Percentiles rank a stretch among this genome's conserved stretches.
These are phyloP conservation scores for Solenodon paradoxus DNA, from an alignment of 2,113 vertebrate species.

Conservation along the genomic window DNA sequence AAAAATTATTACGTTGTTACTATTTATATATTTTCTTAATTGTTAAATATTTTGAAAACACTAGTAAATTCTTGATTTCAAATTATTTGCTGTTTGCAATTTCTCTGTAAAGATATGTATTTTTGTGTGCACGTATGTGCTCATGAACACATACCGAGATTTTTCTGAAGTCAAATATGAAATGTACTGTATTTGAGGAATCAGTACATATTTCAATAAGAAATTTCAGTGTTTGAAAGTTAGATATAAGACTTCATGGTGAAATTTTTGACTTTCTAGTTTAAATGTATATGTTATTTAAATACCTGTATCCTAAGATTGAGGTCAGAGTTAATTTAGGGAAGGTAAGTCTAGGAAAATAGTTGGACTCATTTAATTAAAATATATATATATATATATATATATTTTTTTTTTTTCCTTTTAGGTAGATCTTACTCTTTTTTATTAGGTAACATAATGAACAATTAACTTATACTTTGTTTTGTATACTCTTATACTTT, in stretches of 20 bases:
- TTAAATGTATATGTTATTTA: conserved; percentile 1
- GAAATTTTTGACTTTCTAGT: background rate
- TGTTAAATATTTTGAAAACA: conserved; percentile 28
- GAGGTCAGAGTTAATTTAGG: background rate
- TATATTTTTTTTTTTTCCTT: background rate
- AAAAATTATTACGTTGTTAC: background rate
- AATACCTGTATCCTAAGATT: background rate
- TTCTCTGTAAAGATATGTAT: background rate
- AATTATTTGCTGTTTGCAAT: background rate
- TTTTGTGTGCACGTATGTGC: background rate
- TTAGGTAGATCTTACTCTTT: background rate
- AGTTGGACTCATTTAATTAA: background rate
- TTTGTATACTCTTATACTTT: background rate
- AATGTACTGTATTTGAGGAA: background rate
- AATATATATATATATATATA: no score
- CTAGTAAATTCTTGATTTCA: background rate
- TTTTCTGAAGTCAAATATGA: background rate
- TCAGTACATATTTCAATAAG: background rate
- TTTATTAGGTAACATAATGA: background rate
- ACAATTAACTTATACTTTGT: background rate
- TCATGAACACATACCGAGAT: background rate
- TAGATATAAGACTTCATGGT: background rate
- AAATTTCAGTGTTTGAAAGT: background rate
- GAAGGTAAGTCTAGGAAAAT: background rate
- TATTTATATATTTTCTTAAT: background rate